phyloP scores from a whole-genome alignment of 2,888 invertebrate species.

The Acleris cristana region DNA sequence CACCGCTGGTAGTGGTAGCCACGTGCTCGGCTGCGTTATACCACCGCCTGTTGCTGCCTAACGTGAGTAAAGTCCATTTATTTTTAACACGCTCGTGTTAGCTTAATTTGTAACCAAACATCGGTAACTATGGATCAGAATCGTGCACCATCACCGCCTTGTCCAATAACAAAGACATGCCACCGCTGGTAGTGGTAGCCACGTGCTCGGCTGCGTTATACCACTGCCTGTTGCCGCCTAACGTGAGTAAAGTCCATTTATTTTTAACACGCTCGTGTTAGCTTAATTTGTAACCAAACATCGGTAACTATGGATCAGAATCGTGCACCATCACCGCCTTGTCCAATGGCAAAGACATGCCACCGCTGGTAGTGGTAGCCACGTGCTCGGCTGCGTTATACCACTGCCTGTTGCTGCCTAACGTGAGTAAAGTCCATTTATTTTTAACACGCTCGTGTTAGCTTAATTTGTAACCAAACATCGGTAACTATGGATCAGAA shows the following conservation, averaged over 20 bases:
- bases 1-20: constrained; percentile 90
- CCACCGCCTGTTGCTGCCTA: constrained; percentile 89
- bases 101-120: too few species aligned
- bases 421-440: constrained; percentile 56
- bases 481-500: too few species aligned
- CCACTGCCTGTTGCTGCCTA: constrained; percentile 89
- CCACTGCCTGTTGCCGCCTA: constrained; percentile 89
- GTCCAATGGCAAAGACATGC: constrained; percentile 80
- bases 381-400: constrained; percentile 92
- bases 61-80: constrained; percentile 56
- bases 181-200: constrained; percentile 90
- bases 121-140: constrained; percentile 94
- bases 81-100: too few species aligned
- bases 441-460: too few species aligned
- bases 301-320: constrained; percentile 94
- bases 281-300: too few species aligned
- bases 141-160: constrained; percentile 92
- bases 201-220: constrained; percentile 92
- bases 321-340: constrained; percentile 92
- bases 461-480: too few species aligned
- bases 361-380: constrained; percentile 90
- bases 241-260: constrained; percentile 56
- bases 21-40: constrained; percentile 92
- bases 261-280: too few species aligned
- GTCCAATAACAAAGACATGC: constrained; percentile 80